Evolutionary conservation across 2,797 vertebrate species (phyloP).

Genomic region (Sitta carolinensis): DNA sequence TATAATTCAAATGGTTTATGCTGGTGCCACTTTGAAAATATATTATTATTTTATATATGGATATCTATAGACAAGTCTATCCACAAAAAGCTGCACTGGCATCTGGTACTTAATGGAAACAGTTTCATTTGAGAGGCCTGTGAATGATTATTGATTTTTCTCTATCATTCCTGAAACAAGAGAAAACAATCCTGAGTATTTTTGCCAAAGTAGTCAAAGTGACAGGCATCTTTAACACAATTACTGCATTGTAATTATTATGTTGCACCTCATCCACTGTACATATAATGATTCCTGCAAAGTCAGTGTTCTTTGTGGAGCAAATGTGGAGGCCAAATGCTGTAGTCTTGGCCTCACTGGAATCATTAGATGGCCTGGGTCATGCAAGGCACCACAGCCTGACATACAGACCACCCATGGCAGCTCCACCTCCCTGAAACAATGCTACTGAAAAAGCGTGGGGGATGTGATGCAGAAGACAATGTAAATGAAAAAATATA

Average conservation of each 20-base stretch:
- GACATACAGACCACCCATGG: accelerated
- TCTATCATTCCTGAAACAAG: background rate
- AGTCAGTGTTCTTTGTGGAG: background rate
- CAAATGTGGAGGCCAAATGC: background rate
- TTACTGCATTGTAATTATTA: background rate
- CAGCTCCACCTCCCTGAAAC: background rate
- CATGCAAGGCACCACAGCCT: background rate
- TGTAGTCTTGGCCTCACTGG: background rate
- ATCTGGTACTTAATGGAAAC: background rate
- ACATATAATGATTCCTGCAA: background rate
- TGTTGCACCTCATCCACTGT: background rate
- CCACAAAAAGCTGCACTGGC: background rate
- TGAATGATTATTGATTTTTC: slow-evolving; percentile 37
- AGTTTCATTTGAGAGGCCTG: slow-evolving; percentile 29
- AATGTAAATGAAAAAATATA: background rate
- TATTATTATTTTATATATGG: background rate
- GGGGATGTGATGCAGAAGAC: background rate
- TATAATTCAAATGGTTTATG: background rate
- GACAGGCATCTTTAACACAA: background rate
- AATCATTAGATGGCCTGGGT: background rate
- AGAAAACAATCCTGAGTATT: slow-evolving; percentile 30
- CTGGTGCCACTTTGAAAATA: background rate
- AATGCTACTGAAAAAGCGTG: background rate
- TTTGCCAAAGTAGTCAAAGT: background rate
- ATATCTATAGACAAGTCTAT: background rate